Conservation (phyloP, 1,140 invertebrate genomes). For the Drosophila persimilis region DNA sequence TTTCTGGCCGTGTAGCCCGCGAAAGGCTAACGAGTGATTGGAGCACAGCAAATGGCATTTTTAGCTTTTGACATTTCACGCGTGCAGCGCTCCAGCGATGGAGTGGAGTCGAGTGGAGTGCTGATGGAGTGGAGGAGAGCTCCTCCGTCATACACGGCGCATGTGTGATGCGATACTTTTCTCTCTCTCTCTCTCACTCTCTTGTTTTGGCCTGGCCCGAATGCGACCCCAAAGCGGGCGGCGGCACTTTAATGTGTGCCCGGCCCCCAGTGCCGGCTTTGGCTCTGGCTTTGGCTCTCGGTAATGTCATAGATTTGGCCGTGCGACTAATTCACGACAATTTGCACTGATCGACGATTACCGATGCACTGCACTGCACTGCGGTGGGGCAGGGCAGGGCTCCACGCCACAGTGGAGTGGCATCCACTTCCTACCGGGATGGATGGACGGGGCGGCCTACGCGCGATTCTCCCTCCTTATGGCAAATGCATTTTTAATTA, state of each 20-base stretch:
- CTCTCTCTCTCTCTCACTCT: conserved; percentile 20
- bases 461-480: conserved; percentile 60
- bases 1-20: conserved; percentile 14
- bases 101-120: background rate
- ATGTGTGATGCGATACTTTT: conserved; percentile 80
- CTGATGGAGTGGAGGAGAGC: conserved; percentile 5
- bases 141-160: conserved; percentile 68
- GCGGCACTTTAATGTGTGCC: conserved; percentile 46
- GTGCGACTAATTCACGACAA: conserved; percentile 69
- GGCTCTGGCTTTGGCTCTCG: too few species aligned
- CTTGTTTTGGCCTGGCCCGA: conserved; percentile 36
- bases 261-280: conserved; percentile 8
- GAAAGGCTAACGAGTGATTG: conserved; percentile 65
- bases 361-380: conserved; percentile 1
- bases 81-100: conserved; percentile 46
- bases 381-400: conserved; percentile 4
- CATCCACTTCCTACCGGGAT: conserved; percentile 44
- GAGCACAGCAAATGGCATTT: conserved; percentile 66
- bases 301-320: conserved; percentile 60
- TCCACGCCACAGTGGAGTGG: background rate
- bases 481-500: conserved; percentile 78
- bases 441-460: conserved; percentile 28
- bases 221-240: conserved; percentile 35
- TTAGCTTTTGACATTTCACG: conserved; percentile 81
- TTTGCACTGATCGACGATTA: conserved; percentile 71